Evolutionary conservation across 2,797 vertebrate genomes (phyloP), one percentile per base, ranked within the genome.

Genomic region (Alosa sapidissima): DNA sequence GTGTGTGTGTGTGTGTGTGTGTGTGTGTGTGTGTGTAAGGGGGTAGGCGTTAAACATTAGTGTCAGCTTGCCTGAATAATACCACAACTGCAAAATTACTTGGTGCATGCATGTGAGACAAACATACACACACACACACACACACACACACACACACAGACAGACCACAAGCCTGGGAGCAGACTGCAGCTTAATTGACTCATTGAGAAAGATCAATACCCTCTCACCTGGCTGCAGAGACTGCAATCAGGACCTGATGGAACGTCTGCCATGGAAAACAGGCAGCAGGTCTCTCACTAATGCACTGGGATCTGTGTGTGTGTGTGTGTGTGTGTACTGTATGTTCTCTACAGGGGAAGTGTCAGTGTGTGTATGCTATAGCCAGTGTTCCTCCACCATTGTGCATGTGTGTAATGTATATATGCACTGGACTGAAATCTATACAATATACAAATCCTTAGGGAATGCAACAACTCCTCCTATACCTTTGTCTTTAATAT

Each of bases 281-380:
- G 72, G 72, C 72, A 78, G 72, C 52, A 21, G 47, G 82, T 75
- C 28, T 81, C 49, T 83, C 72, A 47, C 72, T 78, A 78, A 78
- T 78, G 41, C 72, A 21, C 72, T 41, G 19, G 62, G 36, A 49
- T 87, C 81, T 85, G 85, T 85, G 88, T 81, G 85, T 84, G 83
- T 88, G 85, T 87, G 87, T 88, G 86, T 87, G 84, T 88, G 89
- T 90, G 87, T 89, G 88, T 87, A 82, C 90, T 83, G 88, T 45
- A 33, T 75, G 13, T 19, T 13, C 14, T 21, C 81, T 82, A 60
- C 11, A 28, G 41, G 62, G 49, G 81, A n/a, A 13, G 45, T 10
- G 62, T 19, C 86, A 84, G 58, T 24, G n/a, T 1, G 58, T 24
- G n/a, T 24, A 62, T 1, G n/a, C 7, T 6, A 62, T 21, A 62